Evolutionary conservation across 1,140 invertebrate species (phyloP).

Genomic region (Ceratosolen fusciceps): DNA sequence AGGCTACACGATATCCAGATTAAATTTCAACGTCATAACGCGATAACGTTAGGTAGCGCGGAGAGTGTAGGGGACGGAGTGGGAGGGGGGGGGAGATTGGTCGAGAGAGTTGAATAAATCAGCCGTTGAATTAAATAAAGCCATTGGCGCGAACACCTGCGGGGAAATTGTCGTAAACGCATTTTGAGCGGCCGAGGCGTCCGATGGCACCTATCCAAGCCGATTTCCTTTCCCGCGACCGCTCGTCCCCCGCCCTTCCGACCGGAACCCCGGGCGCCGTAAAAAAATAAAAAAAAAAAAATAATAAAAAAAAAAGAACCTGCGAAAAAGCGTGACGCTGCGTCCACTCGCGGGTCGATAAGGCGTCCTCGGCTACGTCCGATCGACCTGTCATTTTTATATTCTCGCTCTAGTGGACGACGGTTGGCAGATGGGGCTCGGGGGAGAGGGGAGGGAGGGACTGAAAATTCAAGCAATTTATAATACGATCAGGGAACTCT

Average conservation of each 20-base stretch:
- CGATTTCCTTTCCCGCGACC: constrained; percentile 19
- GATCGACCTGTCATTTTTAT: too few species aligned
- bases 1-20: too few species aligned
- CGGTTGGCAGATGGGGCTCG: too few species aligned
- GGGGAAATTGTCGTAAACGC: constrained; percentile 41
- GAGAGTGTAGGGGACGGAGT: neutral
- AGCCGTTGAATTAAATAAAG: constrained; percentile 37
- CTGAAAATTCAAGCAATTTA: too few species aligned
- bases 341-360: neutral
- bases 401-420: too few species aligned
- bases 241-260: constrained; percentile 1
- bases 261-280: constrained; percentile 7
- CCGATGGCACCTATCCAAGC: constrained; percentile 37
- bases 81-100: too few species aligned
- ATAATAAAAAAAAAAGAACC: neutral
- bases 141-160: neutral
- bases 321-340: neutral
- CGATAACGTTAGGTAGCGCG: neutral
- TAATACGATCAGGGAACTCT: too few species aligned
- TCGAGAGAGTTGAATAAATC: too few species aligned
- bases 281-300: too few species aligned
- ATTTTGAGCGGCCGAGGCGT: neutral
- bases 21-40: neutral
- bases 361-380: neutral
- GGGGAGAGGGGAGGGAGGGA: too few species aligned